Base-by-base conservation (phyloP, 2,113 vertebrate genomes). In the Sinocyclocheilus anshuiensis region DNA sequence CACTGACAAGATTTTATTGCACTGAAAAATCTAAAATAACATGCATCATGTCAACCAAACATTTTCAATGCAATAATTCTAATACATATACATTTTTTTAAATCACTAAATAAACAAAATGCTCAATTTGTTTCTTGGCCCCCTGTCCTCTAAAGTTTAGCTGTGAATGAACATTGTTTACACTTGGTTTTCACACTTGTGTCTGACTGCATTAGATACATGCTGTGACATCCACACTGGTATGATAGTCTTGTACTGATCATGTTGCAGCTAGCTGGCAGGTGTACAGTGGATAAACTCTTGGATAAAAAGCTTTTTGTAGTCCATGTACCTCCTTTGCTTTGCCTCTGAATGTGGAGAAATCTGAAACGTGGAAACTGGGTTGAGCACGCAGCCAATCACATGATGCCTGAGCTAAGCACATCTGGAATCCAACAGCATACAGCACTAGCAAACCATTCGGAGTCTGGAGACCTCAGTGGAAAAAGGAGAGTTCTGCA, bases 351-450 rank as follows among this genome's bases (percentile, higher is more conserved):
- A 86, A 61, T 87, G 57, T 79, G 69, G 55, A 90, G 87, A 91
- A 93, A 92, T 89, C 87, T 55, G 77, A 91, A 89, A 90, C 29
- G 4, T n/a, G 84, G 86, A 84, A 91, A 91, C 76, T 2, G 63
- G 77, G 88, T 79, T 57, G 86, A 91, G 71, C 89, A 87, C 61
- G 59, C 91, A 88, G 90, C 67, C 88, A 81, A 74, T 79, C 16
- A 24, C 84, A 81, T 77, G 79, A 91, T 83, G 71, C 36, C 63
- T 84, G 81, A 84, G 81, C 63, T 78, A 90, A 90, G 92, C 87
- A 87, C 90, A 91, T 94, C 89, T 93, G 91, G 90, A 93, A 92
- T 86, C 82, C 89, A 86, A 63, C 90, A 92, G 86, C 78, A 61
- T 29, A 72, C 80, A 89, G 63, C 67, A 59, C 80, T 89, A 78